Percentiles rank a stretch among this genome's conserved stretches.
These are phyloP conservation scores for Sclerurus mexicanus DNA, from an alignment of 2,113 vertebrate species.

Conservation along the genomic window DNA sequence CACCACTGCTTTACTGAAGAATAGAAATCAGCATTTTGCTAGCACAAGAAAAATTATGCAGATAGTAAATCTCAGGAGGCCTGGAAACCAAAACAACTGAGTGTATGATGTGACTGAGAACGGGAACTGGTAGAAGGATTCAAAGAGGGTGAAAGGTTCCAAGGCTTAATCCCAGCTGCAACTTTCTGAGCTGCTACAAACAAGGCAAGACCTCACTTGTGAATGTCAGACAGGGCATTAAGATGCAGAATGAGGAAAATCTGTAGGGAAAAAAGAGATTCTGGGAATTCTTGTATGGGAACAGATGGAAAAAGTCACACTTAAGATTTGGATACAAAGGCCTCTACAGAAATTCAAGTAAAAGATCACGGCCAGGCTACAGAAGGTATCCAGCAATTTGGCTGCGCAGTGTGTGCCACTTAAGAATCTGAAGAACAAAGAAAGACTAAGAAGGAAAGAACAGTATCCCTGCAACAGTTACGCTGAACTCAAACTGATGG, in stretches of 20 bases:
- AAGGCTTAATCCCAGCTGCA: background rate
- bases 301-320: background rate
- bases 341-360: background rate
- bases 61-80: background rate
- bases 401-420: background rate
- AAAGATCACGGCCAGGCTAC: background rate
- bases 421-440: background rate
- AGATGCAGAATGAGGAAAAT: background rate
- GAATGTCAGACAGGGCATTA: background rate
- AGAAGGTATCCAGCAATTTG: background rate
- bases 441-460: background rate
- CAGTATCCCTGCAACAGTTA: background rate
- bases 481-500: background rate
- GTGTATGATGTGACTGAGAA: rapidly evolving
- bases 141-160: background rate
- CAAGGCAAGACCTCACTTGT: background rate
- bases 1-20: background rate
- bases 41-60: background rate
- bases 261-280: background rate
- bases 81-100: background rate
- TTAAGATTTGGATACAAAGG: background rate
- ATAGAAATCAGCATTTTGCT: background rate
- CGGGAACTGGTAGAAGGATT: background rate
- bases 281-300: background rate
- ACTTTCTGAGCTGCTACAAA: background rate